phyloP scores from a whole-genome alignment of 2,888 invertebrate genomes.

The Psylliodes chrysocephalus region DNA sequence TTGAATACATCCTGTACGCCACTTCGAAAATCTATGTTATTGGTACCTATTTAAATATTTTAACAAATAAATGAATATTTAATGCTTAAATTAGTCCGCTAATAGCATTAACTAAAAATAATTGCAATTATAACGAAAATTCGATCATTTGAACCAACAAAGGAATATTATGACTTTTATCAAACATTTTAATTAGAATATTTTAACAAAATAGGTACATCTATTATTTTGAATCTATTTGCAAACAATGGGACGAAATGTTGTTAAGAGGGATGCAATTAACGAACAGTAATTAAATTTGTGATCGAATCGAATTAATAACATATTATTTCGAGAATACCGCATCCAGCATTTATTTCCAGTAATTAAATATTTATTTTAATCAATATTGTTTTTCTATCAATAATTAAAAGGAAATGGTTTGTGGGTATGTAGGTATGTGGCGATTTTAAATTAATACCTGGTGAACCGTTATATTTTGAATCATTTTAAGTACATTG shows the following conservation, averaged over 20 bases:
- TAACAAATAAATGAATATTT: too few species aligned
- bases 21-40: too few species aligned
- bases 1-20: too few species aligned
- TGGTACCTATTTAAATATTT: too few species aligned
- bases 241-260: neutral
- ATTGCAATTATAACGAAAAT: too few species aligned
- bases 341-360: neutral
- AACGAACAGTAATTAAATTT: conserved; percentile 11
- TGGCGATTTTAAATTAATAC: too few species aligned
- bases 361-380: conserved; percentile 1
- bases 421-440: neutral
- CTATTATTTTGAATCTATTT: conserved; percentile 2
- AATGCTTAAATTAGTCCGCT: too few species aligned
- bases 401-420: conserved; percentile 8
- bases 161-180: neutral
- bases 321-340: conserved; percentile 4
- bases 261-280: neutral
- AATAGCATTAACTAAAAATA: too few species aligned
- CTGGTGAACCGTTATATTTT: too few species aligned
- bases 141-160: neutral
- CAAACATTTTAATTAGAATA: conserved; percentile 10
- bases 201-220: neutral
- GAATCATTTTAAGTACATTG: too few species aligned
- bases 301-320: conserved; percentile 6
- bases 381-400: neutral